A percentile compares a stretch with the other conserved stretches of the same genome.
phyloP scores from a whole-genome alignment of 2,797 vertebrate species.

The Coregonus sp. region DNA sequence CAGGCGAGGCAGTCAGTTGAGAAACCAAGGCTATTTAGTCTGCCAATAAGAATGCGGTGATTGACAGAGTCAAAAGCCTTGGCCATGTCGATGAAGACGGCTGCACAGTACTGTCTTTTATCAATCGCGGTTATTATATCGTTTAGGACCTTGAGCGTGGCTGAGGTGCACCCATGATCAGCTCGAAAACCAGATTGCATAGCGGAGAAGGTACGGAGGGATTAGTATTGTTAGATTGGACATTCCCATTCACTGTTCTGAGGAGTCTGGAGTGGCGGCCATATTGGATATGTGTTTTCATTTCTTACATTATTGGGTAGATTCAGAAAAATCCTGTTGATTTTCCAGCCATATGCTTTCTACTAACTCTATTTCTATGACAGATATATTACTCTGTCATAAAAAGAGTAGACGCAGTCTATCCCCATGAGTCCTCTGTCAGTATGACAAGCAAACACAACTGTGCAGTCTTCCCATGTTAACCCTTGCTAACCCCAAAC shows the following conservation, averaged over 20 bases:
- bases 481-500: slow-evolving; percentile 32
- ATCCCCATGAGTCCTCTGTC: background rate
- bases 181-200: too few species aligned
- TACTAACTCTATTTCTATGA: background rate
- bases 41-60: too few species aligned
- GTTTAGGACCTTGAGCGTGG: too few species aligned
- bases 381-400: background rate
- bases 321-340: background rate
- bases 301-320: background rate
- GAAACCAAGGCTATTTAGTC: too few species aligned
- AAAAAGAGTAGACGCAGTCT: background rate
- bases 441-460: slow-evolving; percentile 42
- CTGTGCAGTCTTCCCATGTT: slow-evolving; percentile 26
- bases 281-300: background rate
- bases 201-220: too few species aligned
- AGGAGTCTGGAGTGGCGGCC: background rate
- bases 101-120: too few species aligned
- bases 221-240: slow-evolving; percentile 3
- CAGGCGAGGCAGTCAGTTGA: too few species aligned
- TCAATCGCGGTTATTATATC: too few species aligned
- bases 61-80: too few species aligned
- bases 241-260: background rate
- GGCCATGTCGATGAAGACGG: too few species aligned
- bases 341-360: background rate
- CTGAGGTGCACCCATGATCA: too few species aligned